These are phyloP conservation scores for Arge pagana DNA, from an alignment of 2,888 invertebrate species.

Conservation along the genomic window DNA sequence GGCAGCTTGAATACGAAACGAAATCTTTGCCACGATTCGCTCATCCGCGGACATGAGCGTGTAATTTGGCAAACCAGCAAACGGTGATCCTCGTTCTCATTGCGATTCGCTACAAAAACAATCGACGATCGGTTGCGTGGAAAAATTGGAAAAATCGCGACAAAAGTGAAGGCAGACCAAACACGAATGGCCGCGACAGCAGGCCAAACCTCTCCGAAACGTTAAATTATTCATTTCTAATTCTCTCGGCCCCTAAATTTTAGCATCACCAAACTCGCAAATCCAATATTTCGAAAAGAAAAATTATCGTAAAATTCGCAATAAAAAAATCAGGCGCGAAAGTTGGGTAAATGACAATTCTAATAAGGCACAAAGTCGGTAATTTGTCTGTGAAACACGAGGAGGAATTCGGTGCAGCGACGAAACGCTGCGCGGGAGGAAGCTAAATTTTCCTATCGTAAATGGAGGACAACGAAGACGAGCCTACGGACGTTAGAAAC, in stretches of 20 bases:
- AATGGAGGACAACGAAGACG: conserved; percentile 17
- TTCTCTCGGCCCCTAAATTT: conserved; percentile 9
- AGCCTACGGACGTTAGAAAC: conserved; percentile 14
- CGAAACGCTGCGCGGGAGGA: too few relatives aligned
- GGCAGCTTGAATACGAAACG: too few relatives aligned
- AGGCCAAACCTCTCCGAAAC: background rate
- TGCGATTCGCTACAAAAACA: too few relatives aligned
- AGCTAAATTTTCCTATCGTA: background rate
- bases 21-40: too few relatives aligned
- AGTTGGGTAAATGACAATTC: background rate
- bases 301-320: background rate
- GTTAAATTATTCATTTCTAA: background rate
- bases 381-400: background rate
- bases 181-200: conserved; percentile 7
- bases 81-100: too few relatives aligned
- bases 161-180: too few relatives aligned
- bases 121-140: background rate
- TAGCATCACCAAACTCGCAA: background rate
- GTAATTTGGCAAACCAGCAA: too few relatives aligned
- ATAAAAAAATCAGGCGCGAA: background rate
- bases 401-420: background rate
- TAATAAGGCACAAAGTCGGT: background rate
- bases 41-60: too few relatives aligned
- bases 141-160: conserved; percentile 4
- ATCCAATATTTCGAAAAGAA: background rate